Percentiles rank a stretch among this genome's conserved stretches.
These are phyloP conservation scores for Andricus quercusramuli DNA, from an alignment of 2,888 invertebrate species.

Conservation along the genomic window DNA sequence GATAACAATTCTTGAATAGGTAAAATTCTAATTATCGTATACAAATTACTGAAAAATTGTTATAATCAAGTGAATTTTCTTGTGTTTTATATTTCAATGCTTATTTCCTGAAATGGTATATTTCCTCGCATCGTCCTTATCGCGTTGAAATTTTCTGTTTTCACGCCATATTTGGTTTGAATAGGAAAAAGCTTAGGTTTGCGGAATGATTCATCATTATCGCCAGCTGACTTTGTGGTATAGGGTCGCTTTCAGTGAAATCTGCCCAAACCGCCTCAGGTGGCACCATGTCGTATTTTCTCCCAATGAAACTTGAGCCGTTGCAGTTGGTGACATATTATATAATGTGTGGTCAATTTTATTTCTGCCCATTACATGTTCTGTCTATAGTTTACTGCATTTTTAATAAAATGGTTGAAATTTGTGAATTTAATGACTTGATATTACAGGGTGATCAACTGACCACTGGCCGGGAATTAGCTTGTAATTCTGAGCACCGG, in stretches of 20 bases:
- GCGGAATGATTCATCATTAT: neutral
- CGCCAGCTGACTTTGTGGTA: slow-evolving; percentile 25
- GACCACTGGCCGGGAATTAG: no score
- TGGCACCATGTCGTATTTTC: neutral
- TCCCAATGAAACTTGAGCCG: neutral
- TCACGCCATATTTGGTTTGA: slow-evolving; percentile 14
- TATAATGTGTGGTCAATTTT: neutral
- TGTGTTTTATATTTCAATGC: neutral
- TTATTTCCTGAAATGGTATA: neutral
- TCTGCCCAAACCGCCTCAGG: neutral
- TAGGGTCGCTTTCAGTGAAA: slow-evolving; percentile 16
- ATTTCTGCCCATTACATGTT: neutral
- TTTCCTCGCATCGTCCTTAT: slow-evolving; percentile 3
- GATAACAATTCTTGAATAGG: slow-evolving; percentile 46
- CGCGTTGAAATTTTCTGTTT: slow-evolving; percentile 19
- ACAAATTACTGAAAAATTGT: slow-evolving; percentile 53
- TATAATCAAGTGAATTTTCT: neutral
- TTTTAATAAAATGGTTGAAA: neutral
- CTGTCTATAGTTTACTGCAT: neutral
- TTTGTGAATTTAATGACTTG: no score
- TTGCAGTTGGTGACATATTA: neutral
- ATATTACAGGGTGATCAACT: no score
- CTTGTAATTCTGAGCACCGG: no score
- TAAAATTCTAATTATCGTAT: slow-evolving; percentile 43
- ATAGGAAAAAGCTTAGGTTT: neutral